Base-by-base conservation (phyloP, 2,797 vertebrate genomes). In the Anisognathus igniventris region DNA sequence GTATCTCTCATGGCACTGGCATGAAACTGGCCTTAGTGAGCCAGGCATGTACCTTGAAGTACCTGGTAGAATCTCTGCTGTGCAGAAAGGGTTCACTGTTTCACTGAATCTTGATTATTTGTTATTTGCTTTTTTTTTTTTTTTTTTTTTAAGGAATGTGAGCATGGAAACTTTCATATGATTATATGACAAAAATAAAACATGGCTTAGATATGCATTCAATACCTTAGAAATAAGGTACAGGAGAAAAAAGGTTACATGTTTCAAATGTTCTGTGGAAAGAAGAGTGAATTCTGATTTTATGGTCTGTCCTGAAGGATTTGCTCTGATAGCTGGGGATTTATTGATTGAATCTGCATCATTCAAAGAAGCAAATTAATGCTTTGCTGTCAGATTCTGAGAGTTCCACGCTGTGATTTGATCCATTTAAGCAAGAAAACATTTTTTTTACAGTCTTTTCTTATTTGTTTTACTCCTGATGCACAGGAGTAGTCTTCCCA, bases 321-420 rank as follows among this genome's bases (percentile, higher is more conserved):
- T 89, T 87, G 39, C 16, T 89, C 18, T 87, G 71, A 64, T 93
- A 77, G 67, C 42, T 95, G 28, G 71, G 62, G 47, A 80, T 83
- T 65, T 91, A 92, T 92, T 91, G 86, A 93, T 79, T 90, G 42
- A 88, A 94, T 83, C 68, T 91, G 33, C 68, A 83, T 95, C 72
- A 65, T 89, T 93, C 65, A 91, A 92, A 95, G 75, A 77, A 95
- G 78, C 8, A 80, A 94, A 94, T 94, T 85, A 92, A 57, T 80
- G 53, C 61, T 93, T 85, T 94, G 31, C 84, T 92, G 57, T 86
- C 88, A 86, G 53, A 93, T 88, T 83, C 86, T 75, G 61, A 83
- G 62, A 74, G 65, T 72, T 85, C 72, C 81, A 56, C 80, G 78
- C 81, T 94, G 92, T 92, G 75, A 89, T 94, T 93, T 94, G 86